phyloP scores from a whole-genome alignment of 2,888 invertebrate genomes.

The Clusia tigrina region DNA sequence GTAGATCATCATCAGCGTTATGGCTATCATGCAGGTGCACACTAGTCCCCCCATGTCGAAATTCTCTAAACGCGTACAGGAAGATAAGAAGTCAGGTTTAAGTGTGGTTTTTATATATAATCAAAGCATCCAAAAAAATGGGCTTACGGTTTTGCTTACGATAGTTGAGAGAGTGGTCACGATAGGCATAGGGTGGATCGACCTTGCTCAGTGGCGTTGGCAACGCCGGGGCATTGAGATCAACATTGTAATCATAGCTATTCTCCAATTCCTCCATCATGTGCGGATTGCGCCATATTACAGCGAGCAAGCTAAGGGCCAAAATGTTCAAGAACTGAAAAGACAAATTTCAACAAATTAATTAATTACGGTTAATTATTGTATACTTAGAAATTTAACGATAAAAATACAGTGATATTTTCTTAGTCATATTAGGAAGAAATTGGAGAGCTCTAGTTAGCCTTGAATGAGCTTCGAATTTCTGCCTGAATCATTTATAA shows the following conservation, averaged over 20 bases:
- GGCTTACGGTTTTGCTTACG: constrained; percentile 68
- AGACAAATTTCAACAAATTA: constrained; percentile 21
- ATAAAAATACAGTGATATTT: no score
- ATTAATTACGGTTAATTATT: neutral
- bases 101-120: neutral
- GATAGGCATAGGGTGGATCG: constrained; percentile 68
- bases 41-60: constrained; percentile 82
- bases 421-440: no score
- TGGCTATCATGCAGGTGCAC: constrained; percentile 82
- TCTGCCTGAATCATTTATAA: no score
- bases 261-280: constrained; percentile 71
- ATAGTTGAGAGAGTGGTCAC: constrained; percentile 73
- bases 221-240: constrained; percentile 67
- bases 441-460: no score
- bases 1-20: constrained; percentile 85
- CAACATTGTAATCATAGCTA: constrained; percentile 60
- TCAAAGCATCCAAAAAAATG: neutral
- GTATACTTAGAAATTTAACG: no score
- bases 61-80: constrained; percentile 73
- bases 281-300: constrained; percentile 77
- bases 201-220: constrained; percentile 79
- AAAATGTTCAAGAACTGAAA: constrained; percentile 78
- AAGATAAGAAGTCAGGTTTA: constrained; percentile 19
- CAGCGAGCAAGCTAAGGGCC: constrained; percentile 77
- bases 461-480: no score